Percentiles rank a stretch among this genome's conserved stretches.
phyloP scores from a whole-genome alignment of 2,888 invertebrate genomes.

The Morpho deidamia region DNA sequence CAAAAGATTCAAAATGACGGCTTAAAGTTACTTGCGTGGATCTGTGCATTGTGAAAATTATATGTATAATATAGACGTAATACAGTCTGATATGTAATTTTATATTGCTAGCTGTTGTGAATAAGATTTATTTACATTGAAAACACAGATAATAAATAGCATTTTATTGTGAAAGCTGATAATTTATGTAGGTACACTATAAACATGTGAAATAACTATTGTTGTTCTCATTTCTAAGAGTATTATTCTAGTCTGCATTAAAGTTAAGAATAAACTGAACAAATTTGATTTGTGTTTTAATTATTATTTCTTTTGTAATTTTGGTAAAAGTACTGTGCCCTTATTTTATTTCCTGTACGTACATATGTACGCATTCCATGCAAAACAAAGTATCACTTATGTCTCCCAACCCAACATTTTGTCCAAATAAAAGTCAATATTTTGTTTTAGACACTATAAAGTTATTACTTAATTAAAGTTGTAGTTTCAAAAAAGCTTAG shows the following conservation, averaged over 20 bases:
- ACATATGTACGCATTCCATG: too few relatives aligned
- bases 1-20: too few relatives aligned
- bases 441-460: too few relatives aligned
- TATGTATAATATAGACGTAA: slow-evolving; percentile 27
- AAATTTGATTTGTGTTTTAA: slow-evolving; percentile 51
- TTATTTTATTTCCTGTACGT: too few relatives aligned
- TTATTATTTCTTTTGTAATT: too few relatives aligned
- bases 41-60: not conserved
- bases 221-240: slow-evolving; percentile 79
- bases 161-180: slow-evolving; percentile 73
- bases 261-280: slow-evolving; percentile 77
- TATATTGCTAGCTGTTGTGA: slow-evolving; percentile 78
- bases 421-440: too few relatives aligned
- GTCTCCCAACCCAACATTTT: too few relatives aligned
- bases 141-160: slow-evolving; percentile 74
- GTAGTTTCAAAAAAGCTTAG: too few relatives aligned
- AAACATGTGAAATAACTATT: slow-evolving; percentile 75
- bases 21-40: too few relatives aligned
- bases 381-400: too few relatives aligned
- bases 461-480: too few relatives aligned
- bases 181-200: slow-evolving; percentile 67
- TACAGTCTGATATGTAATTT: slow-evolving; percentile 71
- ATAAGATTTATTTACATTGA: slow-evolving; percentile 76
- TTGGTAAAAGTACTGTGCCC: too few relatives aligned
- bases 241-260: slow-evolving; percentile 80